Conservation (phyloP, 2,113 vertebrate species). For the Orientallactaga bullata region DNA sequence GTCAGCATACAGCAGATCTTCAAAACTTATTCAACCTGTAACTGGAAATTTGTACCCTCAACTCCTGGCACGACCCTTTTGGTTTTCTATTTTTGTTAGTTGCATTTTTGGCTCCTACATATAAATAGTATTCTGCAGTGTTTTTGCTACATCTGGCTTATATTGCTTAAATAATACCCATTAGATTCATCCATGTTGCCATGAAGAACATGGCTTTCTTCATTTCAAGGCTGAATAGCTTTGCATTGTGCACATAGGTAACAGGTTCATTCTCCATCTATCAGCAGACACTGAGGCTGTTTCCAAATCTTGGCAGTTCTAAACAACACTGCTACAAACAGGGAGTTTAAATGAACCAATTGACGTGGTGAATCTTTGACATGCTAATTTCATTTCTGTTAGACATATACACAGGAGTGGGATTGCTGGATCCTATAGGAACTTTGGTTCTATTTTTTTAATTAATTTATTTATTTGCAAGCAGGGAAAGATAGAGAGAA, state of each 20-base stretch:
- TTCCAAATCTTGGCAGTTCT: background rate
- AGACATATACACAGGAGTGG: background rate
- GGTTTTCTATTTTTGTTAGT: background rate
- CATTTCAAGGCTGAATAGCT: background rate
- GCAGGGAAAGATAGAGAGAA: too few relatives aligned
- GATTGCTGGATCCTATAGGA: background rate
- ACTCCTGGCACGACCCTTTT: background rate
- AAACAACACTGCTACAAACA: background rate
- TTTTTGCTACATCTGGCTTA: background rate
- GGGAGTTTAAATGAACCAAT: too few relatives aligned
- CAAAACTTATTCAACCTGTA: background rate
- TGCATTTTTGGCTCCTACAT: background rate
- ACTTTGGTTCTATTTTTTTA: background rate
- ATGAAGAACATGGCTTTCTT: background rate
- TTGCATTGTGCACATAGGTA: background rate
- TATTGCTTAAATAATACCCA: background rate
- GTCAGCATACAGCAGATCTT: background rate
- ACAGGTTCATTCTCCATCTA: background rate
- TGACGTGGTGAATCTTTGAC: background rate
- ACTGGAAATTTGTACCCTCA: background rate
- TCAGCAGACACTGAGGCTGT: background rate
- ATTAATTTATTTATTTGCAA: too few relatives aligned
- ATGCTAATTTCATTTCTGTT: background rate
- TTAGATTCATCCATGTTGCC: background rate
- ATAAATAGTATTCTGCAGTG: background rate